These are phyloP conservation scores for Cottoperca gobio DNA, from an alignment of 2,797 vertebrate genomes.

Conservation along the genomic window DNA sequence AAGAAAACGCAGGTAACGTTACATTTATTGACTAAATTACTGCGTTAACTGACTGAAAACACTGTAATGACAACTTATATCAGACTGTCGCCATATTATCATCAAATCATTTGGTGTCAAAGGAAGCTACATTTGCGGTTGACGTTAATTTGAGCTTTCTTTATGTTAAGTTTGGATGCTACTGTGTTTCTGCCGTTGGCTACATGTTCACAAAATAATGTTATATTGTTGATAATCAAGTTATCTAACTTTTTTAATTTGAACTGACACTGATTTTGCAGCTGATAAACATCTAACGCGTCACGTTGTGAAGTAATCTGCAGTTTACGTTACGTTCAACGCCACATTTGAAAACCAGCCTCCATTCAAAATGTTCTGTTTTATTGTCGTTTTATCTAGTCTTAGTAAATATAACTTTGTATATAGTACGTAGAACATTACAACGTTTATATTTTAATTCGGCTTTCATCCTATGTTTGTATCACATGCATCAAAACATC, in stretches of 20 bases:
- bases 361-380: rapidly evolving
- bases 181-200: rapidly evolving
- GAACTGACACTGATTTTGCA: background rate
- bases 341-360: background rate
- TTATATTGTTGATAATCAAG: background rate
- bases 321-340: background rate
- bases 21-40: rapidly evolving
- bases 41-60: rapidly evolving
- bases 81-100: background rate
- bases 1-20: conserved; percentile 37
- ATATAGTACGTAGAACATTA: rapidly evolving
- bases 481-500: background rate
- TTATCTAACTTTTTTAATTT: background rate
- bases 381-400: background rate
- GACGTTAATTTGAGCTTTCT: background rate
- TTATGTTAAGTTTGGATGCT: background rate
- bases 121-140: background rate
- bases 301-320: too few species aligned
- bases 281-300: background rate
- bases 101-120: background rate
- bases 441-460: background rate
- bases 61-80: background rate
- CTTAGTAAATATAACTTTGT: rapidly evolving
- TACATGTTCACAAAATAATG: background rate
- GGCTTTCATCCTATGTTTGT: too few species aligned